phyloP scores from a whole-genome alignment of 2,888 invertebrate species.

The Ceramica pisi region DNA sequence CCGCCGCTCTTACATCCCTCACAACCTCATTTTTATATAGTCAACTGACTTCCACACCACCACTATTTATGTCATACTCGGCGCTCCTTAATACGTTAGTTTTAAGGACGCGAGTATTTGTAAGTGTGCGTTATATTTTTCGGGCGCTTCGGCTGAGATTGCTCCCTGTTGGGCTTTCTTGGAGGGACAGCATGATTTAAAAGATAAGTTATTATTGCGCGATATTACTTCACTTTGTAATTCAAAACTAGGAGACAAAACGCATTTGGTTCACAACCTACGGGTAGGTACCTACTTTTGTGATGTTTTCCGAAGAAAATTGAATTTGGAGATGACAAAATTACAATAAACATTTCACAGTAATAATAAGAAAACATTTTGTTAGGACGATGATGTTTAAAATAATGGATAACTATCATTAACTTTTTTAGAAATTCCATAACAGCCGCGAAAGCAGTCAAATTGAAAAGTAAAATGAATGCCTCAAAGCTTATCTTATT shows the following conservation, averaged over 20 bases:
- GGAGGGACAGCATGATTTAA: constrained; percentile 77
- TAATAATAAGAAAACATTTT: not conserved
- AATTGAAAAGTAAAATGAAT: constrained; percentile 66
- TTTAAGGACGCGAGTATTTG: constrained; percentile 86
- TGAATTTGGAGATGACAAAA: not conserved
- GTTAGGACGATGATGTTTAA: not conserved
- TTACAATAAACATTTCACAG: not conserved
- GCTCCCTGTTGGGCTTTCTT: constrained; percentile 77
- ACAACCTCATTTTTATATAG: constrained; percentile 90
- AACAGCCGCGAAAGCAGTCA: constrained; percentile 14
- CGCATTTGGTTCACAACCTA: constrained; percentile 5
- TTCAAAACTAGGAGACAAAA: constrained; percentile 32
- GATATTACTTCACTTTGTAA: constrained; percentile 54
- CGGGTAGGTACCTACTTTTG: not conserved
- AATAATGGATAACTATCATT: constrained; percentile 27
- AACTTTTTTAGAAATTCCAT: constrained; percentile 3
- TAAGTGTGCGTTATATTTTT: constrained; percentile 84
- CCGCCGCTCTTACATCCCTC: constrained; percentile 82
- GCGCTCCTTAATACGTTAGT: constrained; percentile 88
- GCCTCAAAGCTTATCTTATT: constrained; percentile 68
- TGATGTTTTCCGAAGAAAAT: not conserved
- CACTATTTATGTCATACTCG: constrained; percentile 90
- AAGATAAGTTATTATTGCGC: constrained; percentile 73
- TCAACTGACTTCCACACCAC: constrained; percentile 89
- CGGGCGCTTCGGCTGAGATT: constrained; percentile 76